A percentile compares a stretch with the other conserved stretches of the same genome.
Evolutionary conservation across 2,888 invertebrate genomes (phyloP).

Genomic region (Molanna angustata): DNA sequence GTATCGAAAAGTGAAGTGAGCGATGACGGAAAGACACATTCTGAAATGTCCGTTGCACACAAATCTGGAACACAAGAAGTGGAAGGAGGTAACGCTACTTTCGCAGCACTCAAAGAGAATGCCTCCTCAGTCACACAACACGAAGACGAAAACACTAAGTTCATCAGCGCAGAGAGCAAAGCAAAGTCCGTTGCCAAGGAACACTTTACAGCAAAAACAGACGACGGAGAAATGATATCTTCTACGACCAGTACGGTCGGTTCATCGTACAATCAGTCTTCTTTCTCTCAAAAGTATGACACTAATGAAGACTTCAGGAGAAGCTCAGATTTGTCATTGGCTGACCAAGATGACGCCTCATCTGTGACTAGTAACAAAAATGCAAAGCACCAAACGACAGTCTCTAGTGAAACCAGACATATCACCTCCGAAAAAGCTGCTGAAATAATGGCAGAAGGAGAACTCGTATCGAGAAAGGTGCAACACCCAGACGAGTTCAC

Average conservation of each 20-base stretch:
- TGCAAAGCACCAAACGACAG: background rate
- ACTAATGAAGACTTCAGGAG: slow-evolving; percentile 9
- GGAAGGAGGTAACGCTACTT: slow-evolving; percentile 63
- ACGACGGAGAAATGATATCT: slow-evolving; percentile 45
- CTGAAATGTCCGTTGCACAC: slow-evolving; percentile 59
- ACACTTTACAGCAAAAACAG: slow-evolving; percentile 45
- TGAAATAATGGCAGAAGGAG: slow-evolving; percentile 38
- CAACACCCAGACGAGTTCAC: slow-evolving; percentile 65
- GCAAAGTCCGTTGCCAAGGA: slow-evolving; percentile 46
- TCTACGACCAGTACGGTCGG: slow-evolving; percentile 42
- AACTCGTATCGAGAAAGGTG: slow-evolving; percentile 56
- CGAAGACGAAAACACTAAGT: slow-evolving; percentile 47
- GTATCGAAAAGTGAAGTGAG: slow-evolving; percentile 60
- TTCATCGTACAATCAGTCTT: slow-evolving; percentile 34
- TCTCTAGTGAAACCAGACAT: background rate
- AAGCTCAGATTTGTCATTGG: background rate
- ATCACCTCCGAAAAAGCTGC: slow-evolving; percentile 9
- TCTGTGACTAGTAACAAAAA: slow-evolving; percentile 1
- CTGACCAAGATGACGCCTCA: slow-evolving; percentile 1
- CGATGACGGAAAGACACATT: slow-evolving; percentile 63
- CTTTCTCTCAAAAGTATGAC: slow-evolving; percentile 21
- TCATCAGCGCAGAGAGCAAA: slow-evolving; percentile 45
- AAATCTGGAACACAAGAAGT: slow-evolving; percentile 64
- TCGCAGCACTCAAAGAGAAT: slow-evolving; percentile 62
- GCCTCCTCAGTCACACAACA: slow-evolving; percentile 52